Base-by-base conservation (phyloP, 2,797 vertebrate genomes). In the Aulostomus chinensis region DNA sequence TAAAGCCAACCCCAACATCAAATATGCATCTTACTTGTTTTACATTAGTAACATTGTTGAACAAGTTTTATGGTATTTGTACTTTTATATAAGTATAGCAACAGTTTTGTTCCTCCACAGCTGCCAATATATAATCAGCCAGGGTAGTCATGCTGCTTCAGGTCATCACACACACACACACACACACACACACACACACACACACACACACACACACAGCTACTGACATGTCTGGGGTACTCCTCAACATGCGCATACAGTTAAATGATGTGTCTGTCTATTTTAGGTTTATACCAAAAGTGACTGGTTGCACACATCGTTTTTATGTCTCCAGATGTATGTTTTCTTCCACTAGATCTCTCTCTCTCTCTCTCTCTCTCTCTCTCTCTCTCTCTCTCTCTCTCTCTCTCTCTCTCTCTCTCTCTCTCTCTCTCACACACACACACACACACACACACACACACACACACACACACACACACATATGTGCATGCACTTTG, bases 291-390 rank as follows among this genome's bases (percentile, higher is more conserved):
- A 60, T 51, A 39, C 46, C 40, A 30, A 20, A 7, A 48, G 24
- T 24, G 29, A 53, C 40, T 2, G 17, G 42, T 52, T 30, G 16
- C 36, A 33, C 11, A 7, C 3, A 3, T 29, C 38, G 9, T 40
- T 47, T 58, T 67, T 48, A 55, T 31, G 17, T 15, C 28, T 6
- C 6, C 7, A 34, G 13, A 58, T 76, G 32, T 55, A 59, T 68
- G 46, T 5, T 16, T 40, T 40, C 52, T 58, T 54, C 58, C 64
- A 46, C 38, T 9, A 42, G 33, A 50, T 65, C 47, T 72, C 62
- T 43, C 58, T 30, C 46, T 29, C 29, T 40, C 16, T 20, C 45
- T 39, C 35, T 56, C 11, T 13, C 37, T 43, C 29, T n/a, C 26
- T 21, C 50, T 25, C 34, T 33, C 31, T 9, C 9, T 12, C 7